These are phyloP conservation scores for Lota lota DNA, from an alignment of 2,113 vertebrate genomes.

Conservation along the genomic window DNA sequence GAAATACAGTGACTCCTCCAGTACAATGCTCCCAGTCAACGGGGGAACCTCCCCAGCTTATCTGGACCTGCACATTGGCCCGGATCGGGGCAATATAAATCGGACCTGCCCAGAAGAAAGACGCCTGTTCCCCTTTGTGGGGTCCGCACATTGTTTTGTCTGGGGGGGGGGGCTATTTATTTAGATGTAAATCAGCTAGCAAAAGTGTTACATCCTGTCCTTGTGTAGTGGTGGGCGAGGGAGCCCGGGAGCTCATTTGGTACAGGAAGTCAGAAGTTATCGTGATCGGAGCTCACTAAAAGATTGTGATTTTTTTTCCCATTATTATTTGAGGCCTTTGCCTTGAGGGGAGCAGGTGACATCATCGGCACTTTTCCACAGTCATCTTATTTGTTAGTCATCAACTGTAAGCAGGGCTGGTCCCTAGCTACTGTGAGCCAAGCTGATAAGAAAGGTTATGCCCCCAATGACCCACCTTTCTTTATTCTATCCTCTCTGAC, in stretches of 20 bases:
- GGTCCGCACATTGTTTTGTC: slow-evolving; percentile 85
- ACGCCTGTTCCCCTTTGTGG: slow-evolving; percentile 78
- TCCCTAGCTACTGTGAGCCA: slow-evolving; percentile 5
- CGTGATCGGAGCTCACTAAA: slow-evolving; percentile 78
- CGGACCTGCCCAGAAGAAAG: slow-evolving; percentile 72
- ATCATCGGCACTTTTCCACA: slow-evolving; percentile 61
- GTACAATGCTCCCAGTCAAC: slow-evolving; percentile 47
- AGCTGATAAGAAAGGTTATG: slow-evolving; percentile 10
- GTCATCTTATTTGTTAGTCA: slow-evolving; percentile 47
- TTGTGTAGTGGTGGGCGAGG: slow-evolving; percentile 76
- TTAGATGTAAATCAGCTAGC: slow-evolving; percentile 89
- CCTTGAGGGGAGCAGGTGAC: slow-evolving; percentile 61
- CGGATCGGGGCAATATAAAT: slow-evolving; percentile 74
- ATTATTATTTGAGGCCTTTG: slow-evolving; percentile 51
- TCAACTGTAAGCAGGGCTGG: slow-evolving; percentile 28
- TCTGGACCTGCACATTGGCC: slow-evolving; percentile 69
- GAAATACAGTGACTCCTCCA: slow-evolving; percentile 31
- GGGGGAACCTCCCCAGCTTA: slow-evolving; percentile 61
- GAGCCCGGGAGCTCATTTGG: slow-evolving; percentile 44
- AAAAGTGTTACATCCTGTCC: slow-evolving; percentile 90
- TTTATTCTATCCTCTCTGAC: not conserved
- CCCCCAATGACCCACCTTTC: not conserved
- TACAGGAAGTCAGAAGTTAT: slow-evolving; percentile 77
- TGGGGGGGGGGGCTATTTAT: slow-evolving; percentile 79
- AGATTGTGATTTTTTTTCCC: slow-evolving; percentile 64